A percentile compares a stretch with the other conserved stretches of the same genome.
Evolutionary conservation across 2,797 vertebrate species (phyloP).

Genomic region (Falco rusticolus): DNA sequence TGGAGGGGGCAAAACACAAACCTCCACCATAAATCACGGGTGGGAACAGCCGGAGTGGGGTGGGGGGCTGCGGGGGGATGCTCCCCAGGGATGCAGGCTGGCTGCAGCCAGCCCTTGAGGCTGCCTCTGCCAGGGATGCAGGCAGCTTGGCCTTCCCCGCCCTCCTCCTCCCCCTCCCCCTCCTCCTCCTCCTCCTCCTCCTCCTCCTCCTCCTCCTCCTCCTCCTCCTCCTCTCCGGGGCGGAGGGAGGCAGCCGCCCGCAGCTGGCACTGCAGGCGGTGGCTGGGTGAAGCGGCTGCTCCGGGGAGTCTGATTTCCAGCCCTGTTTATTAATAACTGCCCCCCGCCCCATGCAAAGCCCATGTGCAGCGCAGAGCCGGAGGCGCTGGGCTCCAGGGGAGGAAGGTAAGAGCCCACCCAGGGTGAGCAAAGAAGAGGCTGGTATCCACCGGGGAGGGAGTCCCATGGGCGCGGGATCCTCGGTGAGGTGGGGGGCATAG

Average conservation of each 20-base stretch:
- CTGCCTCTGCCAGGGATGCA: background rate
- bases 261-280: constrained; percentile 70
- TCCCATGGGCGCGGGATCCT: background rate
- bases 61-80: background rate
- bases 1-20: background rate
- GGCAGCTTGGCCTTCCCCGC: constrained; percentile 23
- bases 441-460: background rate
- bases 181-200: background rate
- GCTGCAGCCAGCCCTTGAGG: background rate
- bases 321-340: constrained; percentile 65
- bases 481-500: background rate
- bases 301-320: constrained; percentile 49
- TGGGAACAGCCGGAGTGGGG: background rate
- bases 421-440: background rate
- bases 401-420: constrained; percentile 59
- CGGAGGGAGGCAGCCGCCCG: constrained; percentile 65
- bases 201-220: background rate
- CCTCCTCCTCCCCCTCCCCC: background rate
- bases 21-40: background rate
- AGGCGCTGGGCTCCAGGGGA: constrained; percentile 37
- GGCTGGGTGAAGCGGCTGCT: constrained; percentile 9
- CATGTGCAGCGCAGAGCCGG: constrained; percentile 34
- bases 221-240: background rate
- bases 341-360: constrained; percentile 42
- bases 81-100: background rate